Conservation (phyloP, 2,888 invertebrate genomes). For the Catocala sponsa region DNA sequence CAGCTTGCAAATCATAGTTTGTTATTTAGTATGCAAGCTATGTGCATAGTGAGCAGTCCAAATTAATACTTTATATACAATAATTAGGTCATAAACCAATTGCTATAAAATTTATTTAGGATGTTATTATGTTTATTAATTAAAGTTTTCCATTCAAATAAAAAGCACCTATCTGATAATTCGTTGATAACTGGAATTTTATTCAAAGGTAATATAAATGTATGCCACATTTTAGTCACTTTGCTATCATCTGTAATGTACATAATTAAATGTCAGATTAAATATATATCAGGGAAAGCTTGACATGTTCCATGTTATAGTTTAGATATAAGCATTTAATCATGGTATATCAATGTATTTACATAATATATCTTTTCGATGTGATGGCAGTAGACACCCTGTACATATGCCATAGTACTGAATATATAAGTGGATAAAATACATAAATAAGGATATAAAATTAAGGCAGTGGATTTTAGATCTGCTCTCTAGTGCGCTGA, state of each 20-base stretch:
- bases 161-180: neutral
- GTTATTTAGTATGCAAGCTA: constrained; percentile 5
- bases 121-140: neutral
- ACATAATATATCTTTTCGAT: constrained; percentile 35
- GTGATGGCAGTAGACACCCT: constrained; percentile 48
- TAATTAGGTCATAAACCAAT: constrained; percentile 2
- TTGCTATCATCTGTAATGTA: constrained; percentile 32
- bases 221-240: constrained; percentile 5
- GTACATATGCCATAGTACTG: constrained; percentile 59
- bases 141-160: neutral
- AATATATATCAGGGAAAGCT: constrained; percentile 14
- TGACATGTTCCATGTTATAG: constrained; percentile 35
- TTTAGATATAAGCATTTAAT: constrained; percentile 46
- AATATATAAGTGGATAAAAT: constrained; percentile 47
- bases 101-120: neutral
- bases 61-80: constrained; percentile 11
- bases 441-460: constrained; percentile 48
- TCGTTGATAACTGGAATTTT: constrained; percentile 8
- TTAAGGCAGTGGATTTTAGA: constrained; percentile 46
- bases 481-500: constrained; percentile 56
- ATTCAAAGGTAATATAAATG: constrained; percentile 7
- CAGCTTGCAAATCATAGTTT: constrained; percentile 4
- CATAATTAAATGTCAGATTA: constrained; percentile 27
- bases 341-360: constrained; percentile 43
- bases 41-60: constrained; percentile 14